Base-by-base conservation (phyloP, 2,113 vertebrate genomes). In the Tringa solitaria region DNA sequence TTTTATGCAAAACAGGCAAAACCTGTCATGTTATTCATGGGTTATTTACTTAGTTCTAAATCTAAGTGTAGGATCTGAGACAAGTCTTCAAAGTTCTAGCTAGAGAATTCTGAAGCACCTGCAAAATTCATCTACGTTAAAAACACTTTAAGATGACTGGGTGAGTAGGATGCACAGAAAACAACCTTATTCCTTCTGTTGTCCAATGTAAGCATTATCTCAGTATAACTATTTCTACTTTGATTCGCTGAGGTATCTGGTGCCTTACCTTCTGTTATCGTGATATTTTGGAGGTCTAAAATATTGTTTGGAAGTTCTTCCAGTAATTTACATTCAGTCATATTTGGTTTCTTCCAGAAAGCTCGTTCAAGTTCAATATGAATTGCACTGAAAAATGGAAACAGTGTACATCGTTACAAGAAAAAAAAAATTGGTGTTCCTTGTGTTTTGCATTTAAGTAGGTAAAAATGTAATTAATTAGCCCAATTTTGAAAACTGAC, bases 191-290 rank as follows among this genome's bases (percentile, higher is more conserved):
- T 0, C 0, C 69, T 86, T 56, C 54, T 33, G 33, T 76, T 72
- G 11, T 35, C n/a, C 43, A 90, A 10, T 22, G 4, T 5, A 43
- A 76, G 43, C 19, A 50, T 50, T 53, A 85, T 30, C 82, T 51
- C 9, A 73, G 30, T 32, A 32, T 35, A 78, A 70, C n/a, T 32
- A 33, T 12, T 89, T 87, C 48, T 39, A 43, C 50, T 37, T 37
- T 53, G 51, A 50, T 56, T 87, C n/a, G 20, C 19, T 74, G 45
- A 82, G 81, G 48, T 33, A 35, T 27, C 69, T 84, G 48, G 10
- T 80, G 56, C 73, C 98, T 98, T 97, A 99, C 99, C 98, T 37
- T 98, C 92, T 35, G 98, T 99, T 93, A 99, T 97, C 3, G 20
- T 98, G 82, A 99, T 65, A 39, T 98, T 92, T 76, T 97, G 87